Conservation (phyloP, 1,140 invertebrate species). For the Drusus annulatus region DNA sequence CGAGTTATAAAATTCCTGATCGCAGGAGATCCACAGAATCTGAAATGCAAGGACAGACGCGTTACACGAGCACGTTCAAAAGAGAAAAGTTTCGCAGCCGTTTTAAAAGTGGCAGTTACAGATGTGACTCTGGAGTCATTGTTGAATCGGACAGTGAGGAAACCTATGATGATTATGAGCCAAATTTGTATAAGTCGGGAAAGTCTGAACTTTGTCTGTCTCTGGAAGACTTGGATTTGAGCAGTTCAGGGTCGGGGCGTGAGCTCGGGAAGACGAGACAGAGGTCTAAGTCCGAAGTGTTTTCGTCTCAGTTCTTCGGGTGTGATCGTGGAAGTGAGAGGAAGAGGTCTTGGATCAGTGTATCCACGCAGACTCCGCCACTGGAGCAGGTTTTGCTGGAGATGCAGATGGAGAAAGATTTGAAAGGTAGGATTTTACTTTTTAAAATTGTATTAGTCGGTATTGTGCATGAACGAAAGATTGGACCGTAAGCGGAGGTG, state of each 20-base stretch:
- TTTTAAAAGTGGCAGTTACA: not conserved
- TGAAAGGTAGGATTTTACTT: constrained; percentile 50
- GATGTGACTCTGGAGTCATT: constrained; percentile 34
- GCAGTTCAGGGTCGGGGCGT: no score
- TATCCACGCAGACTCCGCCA: constrained; percentile 53
- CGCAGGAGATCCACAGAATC: constrained; percentile 9
- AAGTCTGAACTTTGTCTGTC: constrained; percentile 10
- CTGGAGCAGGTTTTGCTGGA: constrained; percentile 55
- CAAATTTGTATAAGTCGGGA: not conserved
- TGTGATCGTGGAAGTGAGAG: no score
- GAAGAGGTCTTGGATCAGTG: constrained; percentile 1
- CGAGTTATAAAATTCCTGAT: not conserved
- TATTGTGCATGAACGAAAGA: no score
- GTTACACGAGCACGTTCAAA: not conserved
- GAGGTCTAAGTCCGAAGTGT: constrained; percentile 11
- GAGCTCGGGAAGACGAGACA: not conserved
- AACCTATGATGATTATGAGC: not conserved
- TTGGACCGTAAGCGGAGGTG: no score
- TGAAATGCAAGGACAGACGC: not conserved
- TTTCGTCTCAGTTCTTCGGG: constrained; percentile 13
- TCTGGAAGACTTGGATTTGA: constrained; percentile 13
- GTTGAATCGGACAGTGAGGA: constrained; percentile 25
- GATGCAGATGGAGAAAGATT: constrained; percentile 45
- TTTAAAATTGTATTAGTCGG: no score
- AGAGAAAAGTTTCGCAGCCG: constrained; percentile 11